phyloP scores from a whole-genome alignment of 2,113 vertebrate genomes.

The Tichodroma muraria region DNA sequence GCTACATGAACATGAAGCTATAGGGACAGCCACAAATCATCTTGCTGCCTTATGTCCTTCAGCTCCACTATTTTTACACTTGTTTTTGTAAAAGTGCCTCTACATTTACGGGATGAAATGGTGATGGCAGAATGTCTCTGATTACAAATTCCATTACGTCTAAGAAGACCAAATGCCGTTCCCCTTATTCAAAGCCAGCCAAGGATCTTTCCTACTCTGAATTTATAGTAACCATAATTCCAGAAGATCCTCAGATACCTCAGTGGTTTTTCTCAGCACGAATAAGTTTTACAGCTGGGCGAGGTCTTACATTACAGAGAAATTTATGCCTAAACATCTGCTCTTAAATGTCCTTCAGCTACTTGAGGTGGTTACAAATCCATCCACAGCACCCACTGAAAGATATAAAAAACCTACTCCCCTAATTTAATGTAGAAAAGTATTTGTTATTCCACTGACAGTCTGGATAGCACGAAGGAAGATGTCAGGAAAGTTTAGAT shows the following conservation, averaged over 20 bases:
- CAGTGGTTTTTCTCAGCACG: background rate
- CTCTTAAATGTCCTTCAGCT: constrained; percentile 24
- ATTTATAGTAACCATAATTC: constrained; percentile 48
- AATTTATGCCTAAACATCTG: constrained; percentile 45
- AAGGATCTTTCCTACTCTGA: background rate
- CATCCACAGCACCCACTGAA: background rate
- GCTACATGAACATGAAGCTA: background rate
- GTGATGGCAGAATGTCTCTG: background rate
- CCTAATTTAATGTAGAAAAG: background rate
- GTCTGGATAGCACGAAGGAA: background rate
- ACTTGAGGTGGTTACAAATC: background rate
- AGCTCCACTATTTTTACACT: constrained; percentile 13
- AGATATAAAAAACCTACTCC: constrained; percentile 5
- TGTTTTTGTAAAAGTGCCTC: background rate
- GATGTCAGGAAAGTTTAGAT: background rate
- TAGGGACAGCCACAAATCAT: background rate
- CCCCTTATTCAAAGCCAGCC: background rate
- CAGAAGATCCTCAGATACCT: constrained; percentile 27
- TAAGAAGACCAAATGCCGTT: background rate
- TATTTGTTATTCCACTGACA: background rate
- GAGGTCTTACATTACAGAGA: constrained; percentile 30
- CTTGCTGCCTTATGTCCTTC: background rate
- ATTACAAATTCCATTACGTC: background rate
- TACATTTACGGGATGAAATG: background rate
- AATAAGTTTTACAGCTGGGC: constrained; percentile 8